Conservation (phyloP, 2,113 vertebrate species). For the Illadopsis cleaveri region DNA sequence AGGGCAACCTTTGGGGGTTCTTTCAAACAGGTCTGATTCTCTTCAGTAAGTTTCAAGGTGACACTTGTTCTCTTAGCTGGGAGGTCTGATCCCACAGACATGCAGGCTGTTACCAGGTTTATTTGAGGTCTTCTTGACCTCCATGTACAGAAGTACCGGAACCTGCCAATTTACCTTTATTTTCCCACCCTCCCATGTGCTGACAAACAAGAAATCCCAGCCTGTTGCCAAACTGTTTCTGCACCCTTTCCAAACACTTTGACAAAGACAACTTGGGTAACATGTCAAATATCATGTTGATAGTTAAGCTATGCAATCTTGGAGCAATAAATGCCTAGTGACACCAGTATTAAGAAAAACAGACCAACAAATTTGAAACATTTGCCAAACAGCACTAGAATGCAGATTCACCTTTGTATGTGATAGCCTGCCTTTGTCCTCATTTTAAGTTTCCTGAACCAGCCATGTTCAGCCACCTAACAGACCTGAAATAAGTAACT, state of each 20-base stretch:
- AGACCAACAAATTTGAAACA: background rate
- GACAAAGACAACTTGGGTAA: background rate
- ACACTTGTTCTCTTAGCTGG: background rate
- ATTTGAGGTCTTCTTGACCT: background rate
- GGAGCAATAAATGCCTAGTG: background rate
- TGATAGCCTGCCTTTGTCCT: background rate
- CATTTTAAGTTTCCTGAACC: background rate
- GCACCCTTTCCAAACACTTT: background rate
- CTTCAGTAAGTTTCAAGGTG: background rate
- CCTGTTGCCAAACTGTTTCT: background rate
- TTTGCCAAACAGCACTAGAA: background rate
- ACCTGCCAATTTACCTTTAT: background rate
- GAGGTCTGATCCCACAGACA: background rate
- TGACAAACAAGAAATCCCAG: background rate
- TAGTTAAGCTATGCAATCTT: background rate
- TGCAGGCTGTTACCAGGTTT: background rate
- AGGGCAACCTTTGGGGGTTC: background rate
- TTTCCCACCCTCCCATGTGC: background rate
- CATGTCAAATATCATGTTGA: fast-evolving
- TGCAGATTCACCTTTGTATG: background rate
- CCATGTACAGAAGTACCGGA: background rate
- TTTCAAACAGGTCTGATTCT: background rate
- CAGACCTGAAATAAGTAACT: background rate
- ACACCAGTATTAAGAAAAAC: background rate
- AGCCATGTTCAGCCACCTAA: background rate